These are phyloP conservation scores for Sternarchorhynchus goeldii DNA, from an alignment of 2,797 vertebrate species.

Conservation along the genomic window DNA sequence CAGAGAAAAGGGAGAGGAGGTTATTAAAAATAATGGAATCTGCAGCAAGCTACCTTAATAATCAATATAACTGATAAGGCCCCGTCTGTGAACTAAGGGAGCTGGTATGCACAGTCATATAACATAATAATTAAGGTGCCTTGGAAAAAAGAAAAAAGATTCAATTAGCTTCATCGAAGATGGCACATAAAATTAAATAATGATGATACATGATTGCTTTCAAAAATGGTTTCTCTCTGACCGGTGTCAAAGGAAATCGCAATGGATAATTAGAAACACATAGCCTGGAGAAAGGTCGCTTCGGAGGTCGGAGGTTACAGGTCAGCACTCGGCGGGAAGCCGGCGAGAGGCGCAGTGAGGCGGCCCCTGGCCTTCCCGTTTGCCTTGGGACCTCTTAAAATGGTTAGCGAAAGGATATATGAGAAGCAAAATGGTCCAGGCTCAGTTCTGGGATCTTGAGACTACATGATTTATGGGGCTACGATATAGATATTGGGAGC, in stretches of 20 bases:
- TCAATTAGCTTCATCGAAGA: conserved; percentile 41
- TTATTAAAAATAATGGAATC: conserved; percentile 58
- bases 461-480: conserved; percentile 24
- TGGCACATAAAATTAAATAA: conserved; percentile 42
- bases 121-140: conserved; percentile 43
- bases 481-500: conserved; percentile 25
- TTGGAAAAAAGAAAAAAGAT: conserved; percentile 38
- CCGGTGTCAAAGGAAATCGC: conserved; percentile 20
- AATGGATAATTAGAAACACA: conserved; percentile 14
- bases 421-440: background rate
- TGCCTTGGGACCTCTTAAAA: conserved; percentile 27
- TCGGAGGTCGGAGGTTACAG: background rate
- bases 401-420: background rate
- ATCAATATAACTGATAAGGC: conserved; percentile 52
- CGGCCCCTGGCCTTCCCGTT: background rate
- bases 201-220: conserved; percentile 43
- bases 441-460: conserved; percentile 23
- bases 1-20: conserved; percentile 29
- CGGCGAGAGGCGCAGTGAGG: background rate
- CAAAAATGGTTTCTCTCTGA: conserved; percentile 41
- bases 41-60: conserved; percentile 36
- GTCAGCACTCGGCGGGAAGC: conserved; percentile 17
- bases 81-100: conserved; percentile 24
- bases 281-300: background rate
- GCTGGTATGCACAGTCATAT: conserved; percentile 20